phyloP scores from a whole-genome alignment of 2,888 invertebrate genomes.

The Xylota sylvarum region DNA sequence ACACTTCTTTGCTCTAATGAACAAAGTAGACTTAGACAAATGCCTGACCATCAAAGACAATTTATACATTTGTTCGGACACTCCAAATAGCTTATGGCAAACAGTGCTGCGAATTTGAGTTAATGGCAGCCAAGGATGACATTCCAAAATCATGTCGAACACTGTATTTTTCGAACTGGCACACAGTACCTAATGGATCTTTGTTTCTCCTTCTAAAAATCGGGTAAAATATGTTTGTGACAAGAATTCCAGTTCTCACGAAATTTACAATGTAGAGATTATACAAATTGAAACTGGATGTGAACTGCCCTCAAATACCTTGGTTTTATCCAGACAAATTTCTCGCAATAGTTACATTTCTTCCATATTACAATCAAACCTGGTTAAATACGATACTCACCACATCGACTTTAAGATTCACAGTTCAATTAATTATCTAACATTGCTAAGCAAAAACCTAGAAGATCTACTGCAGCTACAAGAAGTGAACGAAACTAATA shows the following conservation, averaged over 20 bases:
- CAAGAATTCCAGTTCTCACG: background rate
- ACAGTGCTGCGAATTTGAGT: too few relatives aligned
- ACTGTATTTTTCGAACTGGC: background rate
- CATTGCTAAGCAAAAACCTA: background rate
- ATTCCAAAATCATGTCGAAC: background rate
- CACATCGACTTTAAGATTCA: background rate
- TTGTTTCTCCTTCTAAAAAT: too few relatives aligned
- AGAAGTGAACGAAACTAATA: too few relatives aligned
- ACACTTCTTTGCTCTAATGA: background rate
- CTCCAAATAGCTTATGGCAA: background rate
- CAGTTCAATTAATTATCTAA: background rate
- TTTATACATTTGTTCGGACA: background rate
- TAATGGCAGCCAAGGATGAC: background rate
- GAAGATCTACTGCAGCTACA: background rate
- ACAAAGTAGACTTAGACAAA: background rate
- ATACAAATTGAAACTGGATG: too few relatives aligned
- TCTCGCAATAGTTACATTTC: background rate
- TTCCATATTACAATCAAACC: background rate
- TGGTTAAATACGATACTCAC: background rate
- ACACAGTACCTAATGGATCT: background rate
- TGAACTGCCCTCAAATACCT: too few relatives aligned
- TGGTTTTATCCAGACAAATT: too few relatives aligned
- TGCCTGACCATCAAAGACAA: background rate
- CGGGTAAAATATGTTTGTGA: background rate
- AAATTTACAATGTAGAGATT: background rate